phyloP scores from a whole-genome alignment of 2,888 invertebrate species.

The Pyralis farinalis region DNA sequence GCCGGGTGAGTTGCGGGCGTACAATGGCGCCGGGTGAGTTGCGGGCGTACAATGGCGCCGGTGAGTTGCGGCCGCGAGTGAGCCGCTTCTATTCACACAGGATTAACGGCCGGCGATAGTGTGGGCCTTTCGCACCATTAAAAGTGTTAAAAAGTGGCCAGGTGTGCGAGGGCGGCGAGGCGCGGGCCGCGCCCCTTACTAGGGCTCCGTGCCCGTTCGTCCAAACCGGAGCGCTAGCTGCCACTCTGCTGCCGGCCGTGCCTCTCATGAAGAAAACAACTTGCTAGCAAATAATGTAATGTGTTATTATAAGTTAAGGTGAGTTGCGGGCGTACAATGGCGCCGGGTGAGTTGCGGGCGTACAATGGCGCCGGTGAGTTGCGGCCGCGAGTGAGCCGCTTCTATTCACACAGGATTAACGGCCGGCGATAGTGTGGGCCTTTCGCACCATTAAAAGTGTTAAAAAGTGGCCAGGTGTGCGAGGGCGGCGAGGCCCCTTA shows the following conservation, averaged over 20 bases:
- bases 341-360: neutral
- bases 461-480: slow-evolving; percentile 46
- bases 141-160: slow-evolving; percentile 58
- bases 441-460: slow-evolving; percentile 61
- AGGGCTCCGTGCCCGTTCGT: too few species aligned
- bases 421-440: slow-evolving; percentile 50
- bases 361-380: neutral
- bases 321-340: neutral
- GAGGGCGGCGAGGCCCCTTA: slow-evolving; percentile 17
- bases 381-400: too few species aligned
- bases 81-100: slow-evolving; percentile 38
- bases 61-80: neutral
- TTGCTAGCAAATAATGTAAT: too few species aligned
- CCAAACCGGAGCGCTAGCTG: too few species aligned
- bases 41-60: neutral
- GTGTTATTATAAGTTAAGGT: too few species aligned
- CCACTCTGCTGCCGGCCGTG: slow-evolving; percentile 20
- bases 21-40: neutral
- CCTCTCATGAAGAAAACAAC: too few species aligned
- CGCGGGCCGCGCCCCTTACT: neutral
- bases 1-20: neutral
- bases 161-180: slow-evolving; percentile 23
- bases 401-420: slow-evolving; percentile 54
- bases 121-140: slow-evolving; percentile 56
- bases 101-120: slow-evolving; percentile 57